Percentiles rank a stretch among this genome's conserved stretches.
phyloP scores from a whole-genome alignment of 2,888 invertebrate species.

The Hylaea fasciaria region DNA sequence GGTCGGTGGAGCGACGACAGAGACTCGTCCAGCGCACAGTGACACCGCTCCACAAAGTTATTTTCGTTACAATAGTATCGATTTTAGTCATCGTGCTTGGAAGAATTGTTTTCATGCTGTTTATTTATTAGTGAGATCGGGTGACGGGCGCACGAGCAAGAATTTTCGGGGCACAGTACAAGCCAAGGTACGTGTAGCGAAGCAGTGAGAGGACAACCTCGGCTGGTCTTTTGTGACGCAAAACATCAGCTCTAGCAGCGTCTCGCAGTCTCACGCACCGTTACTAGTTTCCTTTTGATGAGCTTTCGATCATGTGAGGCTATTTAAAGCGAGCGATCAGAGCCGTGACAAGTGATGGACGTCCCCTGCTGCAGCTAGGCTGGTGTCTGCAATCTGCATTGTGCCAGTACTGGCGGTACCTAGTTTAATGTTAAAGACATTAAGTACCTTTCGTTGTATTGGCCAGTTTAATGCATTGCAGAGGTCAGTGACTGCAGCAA shows the following conservation, averaged over 20 bases:
- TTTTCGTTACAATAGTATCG: slow-evolving; percentile 73
- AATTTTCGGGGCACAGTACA: slow-evolving; percentile 77
- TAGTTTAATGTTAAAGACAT: slow-evolving; percentile 25
- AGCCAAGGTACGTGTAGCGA: slow-evolving; percentile 69
- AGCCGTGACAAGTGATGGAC: slow-evolving; percentile 51
- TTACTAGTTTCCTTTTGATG: slow-evolving; percentile 42
- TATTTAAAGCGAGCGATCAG: slow-evolving; percentile 52
- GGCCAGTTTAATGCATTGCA: slow-evolving; percentile 16
- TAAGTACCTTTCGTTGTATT: slow-evolving; percentile 23
- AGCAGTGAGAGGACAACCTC: slow-evolving; percentile 44
- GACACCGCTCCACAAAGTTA: slow-evolving; percentile 63
- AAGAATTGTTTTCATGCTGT: slow-evolving; percentile 75
- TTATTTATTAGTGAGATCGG: slow-evolving; percentile 73
- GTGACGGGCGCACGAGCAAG: slow-evolving; percentile 66
- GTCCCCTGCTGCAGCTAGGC: slow-evolving; percentile 32
- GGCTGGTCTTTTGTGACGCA: slow-evolving; percentile 56
- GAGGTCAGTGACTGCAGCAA: slow-evolving; percentile 26
- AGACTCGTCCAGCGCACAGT: slow-evolving; percentile 59
- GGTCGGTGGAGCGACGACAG: slow-evolving; percentile 60
- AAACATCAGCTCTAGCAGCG: slow-evolving; percentile 38
- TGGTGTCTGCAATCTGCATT: slow-evolving; percentile 17
- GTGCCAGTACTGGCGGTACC: slow-evolving; percentile 30
- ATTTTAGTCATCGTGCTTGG: slow-evolving; percentile 73
- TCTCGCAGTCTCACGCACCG: slow-evolving; percentile 35
- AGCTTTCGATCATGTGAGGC: slow-evolving; percentile 51